phyloP scores from a whole-genome alignment of 2,113 vertebrate species.

The Callospermophilus lateralis region DNA sequence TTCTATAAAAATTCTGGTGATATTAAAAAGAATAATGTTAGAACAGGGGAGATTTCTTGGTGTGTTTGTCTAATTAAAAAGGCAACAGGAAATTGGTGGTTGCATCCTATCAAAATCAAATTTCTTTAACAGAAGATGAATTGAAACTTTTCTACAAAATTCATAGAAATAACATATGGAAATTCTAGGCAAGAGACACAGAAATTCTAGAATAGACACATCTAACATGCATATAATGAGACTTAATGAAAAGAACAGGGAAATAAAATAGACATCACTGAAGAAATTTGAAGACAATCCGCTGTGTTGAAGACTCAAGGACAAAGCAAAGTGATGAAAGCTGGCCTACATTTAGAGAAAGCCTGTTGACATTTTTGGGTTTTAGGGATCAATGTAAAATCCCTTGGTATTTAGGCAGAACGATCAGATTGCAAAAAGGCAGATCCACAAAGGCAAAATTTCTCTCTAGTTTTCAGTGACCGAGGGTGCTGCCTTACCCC shows the following conservation, averaged over 20 bases:
- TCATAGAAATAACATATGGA: background rate
- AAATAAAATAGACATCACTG: background rate
- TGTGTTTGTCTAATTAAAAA: background rate
- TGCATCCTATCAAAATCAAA: conserved; percentile 16
- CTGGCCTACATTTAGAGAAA: conserved; percentile 35
- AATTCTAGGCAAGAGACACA: background rate
- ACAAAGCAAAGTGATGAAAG: conserved; percentile 39
- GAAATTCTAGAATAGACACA: background rate
- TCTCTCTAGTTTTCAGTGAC: background rate
- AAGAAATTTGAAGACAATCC: background rate
- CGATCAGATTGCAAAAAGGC: background rate
- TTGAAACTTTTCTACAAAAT: background rate
- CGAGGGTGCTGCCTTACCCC: background rate
- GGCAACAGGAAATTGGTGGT: background rate
- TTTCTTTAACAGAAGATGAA: background rate
- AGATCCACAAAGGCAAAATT: background rate
- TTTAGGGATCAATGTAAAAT: conserved; percentile 40
- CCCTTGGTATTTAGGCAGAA: background rate
- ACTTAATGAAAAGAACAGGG: background rate
- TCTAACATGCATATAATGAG: background rate
- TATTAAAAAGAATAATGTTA: background rate
- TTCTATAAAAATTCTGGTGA: background rate
- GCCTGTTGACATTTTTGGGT: background rate
- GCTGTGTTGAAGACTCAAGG: background rate
- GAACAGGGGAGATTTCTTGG: background rate